Evolutionary conservation across 2,113 vertebrate genomes (phyloP).

Genomic region (Crypturellus undulatus): DNA sequence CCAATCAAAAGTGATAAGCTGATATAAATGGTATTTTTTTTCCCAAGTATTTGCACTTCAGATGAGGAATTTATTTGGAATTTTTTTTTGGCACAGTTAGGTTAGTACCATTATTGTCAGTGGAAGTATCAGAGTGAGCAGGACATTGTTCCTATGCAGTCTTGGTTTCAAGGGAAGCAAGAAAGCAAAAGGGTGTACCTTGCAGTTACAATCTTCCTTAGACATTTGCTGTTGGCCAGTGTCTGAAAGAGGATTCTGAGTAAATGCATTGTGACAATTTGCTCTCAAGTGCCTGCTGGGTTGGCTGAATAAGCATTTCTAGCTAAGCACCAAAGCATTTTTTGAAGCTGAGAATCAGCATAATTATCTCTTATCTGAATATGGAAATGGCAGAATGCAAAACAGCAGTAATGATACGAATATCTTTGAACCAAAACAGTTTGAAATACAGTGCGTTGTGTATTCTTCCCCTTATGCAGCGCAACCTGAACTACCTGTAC

Average conservation of each 20-base stretch:
- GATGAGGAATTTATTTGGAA: not conserved
- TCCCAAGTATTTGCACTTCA: not conserved
- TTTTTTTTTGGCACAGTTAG: not conserved
- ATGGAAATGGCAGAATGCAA: not conserved
- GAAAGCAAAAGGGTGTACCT: not conserved
- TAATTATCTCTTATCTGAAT: not conserved
- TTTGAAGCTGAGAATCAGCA: not conserved
- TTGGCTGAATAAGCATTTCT: not conserved
- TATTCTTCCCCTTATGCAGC: not conserved
- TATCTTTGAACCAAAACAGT: not conserved
- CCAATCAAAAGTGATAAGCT: not conserved
- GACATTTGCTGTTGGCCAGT: not conserved
- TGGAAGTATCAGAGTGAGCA: not conserved
- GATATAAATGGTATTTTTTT: not conserved
- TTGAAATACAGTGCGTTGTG: not conserved
- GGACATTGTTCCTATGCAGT: not conserved
- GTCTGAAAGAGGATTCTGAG: not conserved
- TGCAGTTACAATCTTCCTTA: not conserved
- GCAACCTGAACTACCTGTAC: not conserved
- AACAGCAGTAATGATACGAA: not conserved
- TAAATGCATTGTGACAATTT: rapidly evolving
- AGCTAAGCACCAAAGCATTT: not conserved
- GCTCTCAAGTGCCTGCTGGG: not conserved
- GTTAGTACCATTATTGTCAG: not conserved
- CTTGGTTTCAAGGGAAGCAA: not conserved